These are phyloP conservation scores for Pseudotriccus pelzelni DNA, from an alignment of 2,797 vertebrate genomes.

Conservation along the genomic window DNA sequence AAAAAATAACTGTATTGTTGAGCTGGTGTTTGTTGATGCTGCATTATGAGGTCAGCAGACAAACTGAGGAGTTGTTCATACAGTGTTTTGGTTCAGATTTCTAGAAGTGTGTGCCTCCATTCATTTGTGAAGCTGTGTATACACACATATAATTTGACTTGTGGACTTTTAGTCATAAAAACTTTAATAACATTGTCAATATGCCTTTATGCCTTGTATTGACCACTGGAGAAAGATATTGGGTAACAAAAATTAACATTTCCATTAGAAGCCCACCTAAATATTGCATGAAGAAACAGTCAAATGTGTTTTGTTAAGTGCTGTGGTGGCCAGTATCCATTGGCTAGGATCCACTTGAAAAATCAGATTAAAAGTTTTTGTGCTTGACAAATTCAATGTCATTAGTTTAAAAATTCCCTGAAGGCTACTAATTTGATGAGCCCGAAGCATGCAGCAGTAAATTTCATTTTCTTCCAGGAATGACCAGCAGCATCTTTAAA, in stretches of 20 bases:
- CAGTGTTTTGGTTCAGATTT: background rate
- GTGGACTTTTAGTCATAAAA: background rate
- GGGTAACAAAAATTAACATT: background rate
- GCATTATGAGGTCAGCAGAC: background rate
- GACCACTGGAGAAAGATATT: background rate
- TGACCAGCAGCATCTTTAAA: background rate
- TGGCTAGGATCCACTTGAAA: conserved; percentile 44
- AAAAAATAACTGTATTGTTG: background rate
- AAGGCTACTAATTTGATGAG: conserved; percentile 24
- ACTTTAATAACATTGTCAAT: background rate
- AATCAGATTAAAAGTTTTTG: conserved; percentile 57
- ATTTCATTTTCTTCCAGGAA: conserved; percentile 36
- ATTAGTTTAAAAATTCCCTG: conserved; percentile 59
- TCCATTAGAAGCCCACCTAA: background rate
- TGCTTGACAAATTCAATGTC: conserved; percentile 24
- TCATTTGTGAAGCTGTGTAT: background rate
- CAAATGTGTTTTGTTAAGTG: conserved; percentile 39
- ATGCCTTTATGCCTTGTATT: background rate
- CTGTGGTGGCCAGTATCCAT: conserved; percentile 49
- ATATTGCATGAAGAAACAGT: conserved; percentile 23
- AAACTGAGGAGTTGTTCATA: background rate
- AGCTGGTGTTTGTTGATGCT: background rate
- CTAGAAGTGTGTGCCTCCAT: background rate
- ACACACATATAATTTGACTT: background rate
- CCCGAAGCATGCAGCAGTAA: background rate